Conservation (phyloP, 2,113 vertebrate genomes). For the Aptenodytes forsteri region DNA sequence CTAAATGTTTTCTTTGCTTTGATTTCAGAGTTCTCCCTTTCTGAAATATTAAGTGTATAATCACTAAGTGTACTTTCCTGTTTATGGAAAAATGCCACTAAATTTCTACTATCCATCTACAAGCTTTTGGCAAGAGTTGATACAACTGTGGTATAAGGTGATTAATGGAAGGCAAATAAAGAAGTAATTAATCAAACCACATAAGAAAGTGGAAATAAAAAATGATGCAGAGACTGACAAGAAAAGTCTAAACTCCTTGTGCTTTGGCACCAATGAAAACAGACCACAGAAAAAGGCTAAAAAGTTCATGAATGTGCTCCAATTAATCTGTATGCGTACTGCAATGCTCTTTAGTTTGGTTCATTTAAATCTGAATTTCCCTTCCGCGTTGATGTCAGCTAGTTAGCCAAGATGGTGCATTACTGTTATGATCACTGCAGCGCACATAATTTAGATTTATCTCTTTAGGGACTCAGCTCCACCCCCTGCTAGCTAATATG, state of each 20-base stretch:
- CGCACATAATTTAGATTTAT: constrained; percentile 87
- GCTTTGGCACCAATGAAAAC: constrained; percentile 62
- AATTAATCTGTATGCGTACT: constrained; percentile 79
- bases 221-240: constrained; percentile 49
- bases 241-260: constrained; percentile 61
- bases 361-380: constrained; percentile 81
- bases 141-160: constrained; percentile 55
- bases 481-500: constrained; percentile 88
- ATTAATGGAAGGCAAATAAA: constrained; percentile 76
- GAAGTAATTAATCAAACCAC: constrained; percentile 72
- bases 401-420: constrained; percentile 81
- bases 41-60: constrained; percentile 41
- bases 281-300: constrained; percentile 55
- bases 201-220: constrained; percentile 59
- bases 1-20: constrained; percentile 19
- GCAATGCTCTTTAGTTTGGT: constrained; percentile 79
- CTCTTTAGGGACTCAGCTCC: constrained; percentile 87
- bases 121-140: constrained; percentile 59
- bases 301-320: constrained; percentile 74
- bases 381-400: constrained; percentile 83
- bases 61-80: not conserved
- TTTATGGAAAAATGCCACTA: constrained; percentile 35
- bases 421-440: constrained; percentile 84
- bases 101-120: constrained; percentile 46
- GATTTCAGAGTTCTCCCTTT: constrained; percentile 25